A percentile compares a stretch with the other conserved stretches of the same genome.
Conservation (phyloP, 2,888 invertebrate species). For the Pristionchus japonicus region DNA sequence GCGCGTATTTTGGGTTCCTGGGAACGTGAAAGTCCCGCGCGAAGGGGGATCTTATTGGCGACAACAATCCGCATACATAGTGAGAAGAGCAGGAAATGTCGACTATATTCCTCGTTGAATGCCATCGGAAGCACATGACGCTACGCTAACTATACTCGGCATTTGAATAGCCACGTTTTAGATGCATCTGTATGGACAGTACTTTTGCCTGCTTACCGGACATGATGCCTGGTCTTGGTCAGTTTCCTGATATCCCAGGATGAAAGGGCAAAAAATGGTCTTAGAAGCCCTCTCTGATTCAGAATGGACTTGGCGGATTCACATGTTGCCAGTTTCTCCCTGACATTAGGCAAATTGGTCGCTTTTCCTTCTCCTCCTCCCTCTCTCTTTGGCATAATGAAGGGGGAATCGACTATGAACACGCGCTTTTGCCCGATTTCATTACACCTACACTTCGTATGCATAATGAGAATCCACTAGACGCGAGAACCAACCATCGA, state of each 20-base stretch:
- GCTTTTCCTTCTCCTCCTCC: not conserved
- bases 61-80: not conserved
- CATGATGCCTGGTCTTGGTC: not conserved
- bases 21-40: not conserved
- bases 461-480: not conserved
- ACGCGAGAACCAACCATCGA: not conserved
- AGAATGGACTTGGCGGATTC: not conserved
- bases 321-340: not conserved
- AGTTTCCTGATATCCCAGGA: too few species aligned
- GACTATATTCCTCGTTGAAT: not conserved
- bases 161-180: not conserved
- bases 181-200: not conserved
- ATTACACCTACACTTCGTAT: not conserved
- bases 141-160: not conserved
- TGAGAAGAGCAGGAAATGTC: not conserved
- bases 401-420: not conserved
- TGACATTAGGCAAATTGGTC: conserved; percentile 4
- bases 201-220: not conserved
- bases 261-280: not conserved
- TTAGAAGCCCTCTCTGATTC: not conserved
- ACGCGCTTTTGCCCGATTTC: not conserved
- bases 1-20: not conserved
- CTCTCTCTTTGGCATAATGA: not conserved
- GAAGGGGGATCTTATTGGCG: not conserved
- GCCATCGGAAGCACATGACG: not conserved